Base-by-base conservation (phyloP, 2,888 invertebrate genomes). In the Spodoptera littoralis region DNA sequence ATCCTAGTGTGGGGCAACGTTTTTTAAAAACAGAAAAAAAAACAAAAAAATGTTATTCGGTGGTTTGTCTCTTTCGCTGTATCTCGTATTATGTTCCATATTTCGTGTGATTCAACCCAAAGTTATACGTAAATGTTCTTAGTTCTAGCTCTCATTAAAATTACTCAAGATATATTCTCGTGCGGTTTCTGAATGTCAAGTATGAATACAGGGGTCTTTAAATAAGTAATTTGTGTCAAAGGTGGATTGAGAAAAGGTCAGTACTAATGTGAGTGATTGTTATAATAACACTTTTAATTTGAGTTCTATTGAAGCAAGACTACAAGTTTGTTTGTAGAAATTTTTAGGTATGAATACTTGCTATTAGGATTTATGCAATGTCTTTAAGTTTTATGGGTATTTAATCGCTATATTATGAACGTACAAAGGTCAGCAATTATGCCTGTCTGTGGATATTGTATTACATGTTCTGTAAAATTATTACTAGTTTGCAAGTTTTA, bases 221-320 rank as follows among this genome's bases (percentile, higher is more conserved):
- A 52, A 22, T 52, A 53, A 50, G 45, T 53, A 56, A 65, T 67
- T 65, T 24, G 54, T 54, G 68, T 50, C 49, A 54, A 27, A 45
- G 5, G 13, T 50, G 22, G 22, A 64, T 64, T 12, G 6, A 41
- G 49, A 44, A 58, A 65, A 69, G 73, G 54, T 69, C 59, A 73
- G 42, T 43, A 47, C 50, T 50, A 50, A 58, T 0, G 43, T 43
- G 5, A 41, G 53, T 43, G 27, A 66, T 43, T 5, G 1, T 6
- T 36, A 2, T 69, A 46, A 54, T 46, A n/a, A 60, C 1, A 11
- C 12, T 36, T 18, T 24, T 49, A 11, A 9, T 30, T 62, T 30
- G 22, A 4, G 11, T 13, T 62, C 27, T n/a, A 11, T 5, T 11
- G 18, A 46, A 6, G 36, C 8, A 41, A 36, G 5, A 22, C n/a